Evolutionary conservation across 2,797 vertebrate genomes (phyloP).

Genomic region (Megalops cyprinoides): DNA sequence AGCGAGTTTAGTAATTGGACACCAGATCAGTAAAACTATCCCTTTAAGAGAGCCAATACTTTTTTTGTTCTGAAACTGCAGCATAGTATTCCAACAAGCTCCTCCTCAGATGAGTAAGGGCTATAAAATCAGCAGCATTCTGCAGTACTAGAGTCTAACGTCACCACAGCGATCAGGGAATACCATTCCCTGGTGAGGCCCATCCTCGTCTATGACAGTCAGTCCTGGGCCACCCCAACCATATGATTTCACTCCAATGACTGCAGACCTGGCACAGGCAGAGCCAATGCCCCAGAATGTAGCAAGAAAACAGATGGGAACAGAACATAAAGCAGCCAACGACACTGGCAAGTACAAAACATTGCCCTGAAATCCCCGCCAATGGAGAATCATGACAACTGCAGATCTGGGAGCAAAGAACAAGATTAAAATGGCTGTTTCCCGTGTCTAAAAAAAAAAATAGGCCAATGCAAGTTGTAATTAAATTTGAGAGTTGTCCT

Average conservation of each 20-base stretch:
- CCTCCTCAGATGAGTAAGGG: too few species aligned
- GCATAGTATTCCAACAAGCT: too few species aligned
- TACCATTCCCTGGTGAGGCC: not conserved
- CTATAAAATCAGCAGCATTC: too few species aligned
- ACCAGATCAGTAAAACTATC: too few species aligned
- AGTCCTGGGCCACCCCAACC: not conserved
- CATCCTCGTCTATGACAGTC: not conserved
- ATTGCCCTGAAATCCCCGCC: not conserved
- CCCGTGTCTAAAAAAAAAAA: not conserved
- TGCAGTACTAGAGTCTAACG: not conserved
- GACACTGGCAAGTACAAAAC: not conserved
- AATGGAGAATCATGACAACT: not conserved
- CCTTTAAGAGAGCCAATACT: not conserved
- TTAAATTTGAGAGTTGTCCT: constrained; percentile 11
- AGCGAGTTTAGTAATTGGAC: too few species aligned
- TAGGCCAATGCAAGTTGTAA: not conserved
- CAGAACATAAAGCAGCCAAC: not conserved
- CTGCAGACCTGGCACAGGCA: not conserved
- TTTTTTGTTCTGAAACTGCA: too few species aligned
- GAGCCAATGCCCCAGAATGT: not conserved
- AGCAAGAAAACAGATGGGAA: not conserved
- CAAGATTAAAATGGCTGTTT: not conserved
- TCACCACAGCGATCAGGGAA: not conserved
- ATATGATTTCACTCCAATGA: not conserved
- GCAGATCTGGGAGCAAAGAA: not conserved